A percentile compares a stretch with the other conserved stretches of the same genome.
phyloP scores from a whole-genome alignment of 2,888 invertebrate genomes.

The Amphiduros pacificus region DNA sequence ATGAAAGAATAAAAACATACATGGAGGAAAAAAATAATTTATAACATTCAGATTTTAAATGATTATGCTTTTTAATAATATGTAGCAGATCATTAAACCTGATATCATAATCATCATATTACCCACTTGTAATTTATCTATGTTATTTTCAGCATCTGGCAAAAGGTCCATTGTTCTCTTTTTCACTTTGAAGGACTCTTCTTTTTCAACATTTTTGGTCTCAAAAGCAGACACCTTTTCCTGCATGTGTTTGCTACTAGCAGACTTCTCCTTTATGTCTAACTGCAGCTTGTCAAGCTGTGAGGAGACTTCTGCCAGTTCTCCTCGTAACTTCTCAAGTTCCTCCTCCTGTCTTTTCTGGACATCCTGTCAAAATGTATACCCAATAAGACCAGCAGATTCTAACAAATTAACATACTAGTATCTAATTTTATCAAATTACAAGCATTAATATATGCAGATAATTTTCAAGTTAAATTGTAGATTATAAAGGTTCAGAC shows the following conservation, averaged over 20 bases:
- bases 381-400: background rate
- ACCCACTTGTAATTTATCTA: constrained; percentile 58
- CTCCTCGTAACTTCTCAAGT: constrained; percentile 43
- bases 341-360: constrained; percentile 54
- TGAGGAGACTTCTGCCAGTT: constrained; percentile 43
- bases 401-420: too few species aligned
- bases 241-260: constrained; percentile 51
- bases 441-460: too few species aligned
- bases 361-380: constrained; percentile 39
- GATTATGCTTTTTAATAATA: too few species aligned
- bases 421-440: too few species aligned
- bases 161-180: constrained; percentile 68
- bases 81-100: background rate
- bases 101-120: background rate
- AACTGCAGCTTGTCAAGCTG: constrained; percentile 48
- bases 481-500: too few species aligned
- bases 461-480: too few species aligned
- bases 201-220: constrained; percentile 46
- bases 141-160: constrained; percentile 65
- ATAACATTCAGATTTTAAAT: too few species aligned
- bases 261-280: constrained; percentile 50
- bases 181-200: constrained; percentile 55
- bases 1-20: too few species aligned
- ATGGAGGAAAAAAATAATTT: too few species aligned
- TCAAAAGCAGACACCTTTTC: constrained; percentile 60